These are phyloP conservation scores for Nymphalis c-album DNA, from an alignment of 2,888 invertebrate species.

Conservation along the genomic window DNA sequence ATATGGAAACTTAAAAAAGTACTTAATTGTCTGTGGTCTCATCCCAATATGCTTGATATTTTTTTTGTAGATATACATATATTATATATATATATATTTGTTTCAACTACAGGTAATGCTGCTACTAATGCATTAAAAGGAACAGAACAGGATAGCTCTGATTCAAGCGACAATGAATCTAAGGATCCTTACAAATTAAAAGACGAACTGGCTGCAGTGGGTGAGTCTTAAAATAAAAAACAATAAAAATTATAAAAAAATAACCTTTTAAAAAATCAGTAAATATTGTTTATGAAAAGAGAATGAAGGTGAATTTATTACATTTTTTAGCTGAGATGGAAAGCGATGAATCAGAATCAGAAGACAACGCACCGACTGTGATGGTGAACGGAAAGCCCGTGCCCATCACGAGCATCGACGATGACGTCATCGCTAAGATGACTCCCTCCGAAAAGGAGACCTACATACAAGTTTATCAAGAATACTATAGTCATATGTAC, in stretches of 20 bases:
- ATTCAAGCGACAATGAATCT: slow-evolving; percentile 91
- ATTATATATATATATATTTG: too few species aligned
- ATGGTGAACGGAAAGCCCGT: slow-evolving; percentile 89
- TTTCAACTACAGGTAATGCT: slow-evolving; percentile 64
- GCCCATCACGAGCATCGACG: slow-evolving; percentile 91
- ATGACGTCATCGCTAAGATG: slow-evolving; percentile 94
- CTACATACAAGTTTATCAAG: slow-evolving; percentile 96
- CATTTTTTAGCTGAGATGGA: slow-evolving; percentile 83
- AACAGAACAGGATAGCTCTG: slow-evolving; percentile 81
- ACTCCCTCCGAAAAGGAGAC: slow-evolving; percentile 94
- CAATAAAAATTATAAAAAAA: too few species aligned
- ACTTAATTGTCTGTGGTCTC: too few species aligned
- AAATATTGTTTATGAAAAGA: too few species aligned
- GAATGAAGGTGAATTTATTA: slow-evolving; percentile 30
- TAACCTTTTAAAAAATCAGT: not conserved
- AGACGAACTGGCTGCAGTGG: slow-evolving; percentile 84
- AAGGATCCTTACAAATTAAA: slow-evolving; percentile 81
- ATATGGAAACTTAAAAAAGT: too few species aligned
- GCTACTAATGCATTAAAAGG: slow-evolving; percentile 83
- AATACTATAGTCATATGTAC: slow-evolving; percentile 94
- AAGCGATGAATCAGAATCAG: slow-evolving; percentile 88
- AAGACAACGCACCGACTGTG: slow-evolving; percentile 90
- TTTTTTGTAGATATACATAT: too few species aligned
- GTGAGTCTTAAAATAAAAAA: slow-evolving; percentile 62
- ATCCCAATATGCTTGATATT: too few species aligned